Evolutionary conservation across 2,113 vertebrate species (phyloP).

Genomic region (Catharus minimus): DNA sequence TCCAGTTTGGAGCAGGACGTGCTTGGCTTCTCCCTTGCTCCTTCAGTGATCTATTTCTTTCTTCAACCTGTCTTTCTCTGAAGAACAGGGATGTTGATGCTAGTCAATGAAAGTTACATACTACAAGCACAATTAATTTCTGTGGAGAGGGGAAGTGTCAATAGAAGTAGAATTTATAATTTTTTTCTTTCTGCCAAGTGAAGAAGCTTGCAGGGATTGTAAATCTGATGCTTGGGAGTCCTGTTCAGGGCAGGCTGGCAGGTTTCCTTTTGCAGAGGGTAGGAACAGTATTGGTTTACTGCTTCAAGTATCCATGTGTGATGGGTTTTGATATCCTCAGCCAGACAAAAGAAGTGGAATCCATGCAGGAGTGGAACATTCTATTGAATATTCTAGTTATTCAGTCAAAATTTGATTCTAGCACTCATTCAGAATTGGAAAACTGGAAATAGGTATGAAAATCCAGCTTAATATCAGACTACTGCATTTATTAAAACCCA

Average conservation of each 20-base stretch:
- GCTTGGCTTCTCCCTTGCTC: slow-evolving; percentile 5
- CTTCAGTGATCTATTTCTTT: not conserved
- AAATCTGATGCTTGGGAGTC: not conserved
- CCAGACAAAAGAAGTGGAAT: not conserved
- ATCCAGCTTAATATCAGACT: not conserved
- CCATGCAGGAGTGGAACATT: not conserved
- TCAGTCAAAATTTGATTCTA: not conserved
- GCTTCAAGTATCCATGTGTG: slow-evolving; percentile 13
- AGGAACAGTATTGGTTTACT: slow-evolving; percentile 55
- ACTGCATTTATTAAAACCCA: not conserved
- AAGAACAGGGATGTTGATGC: not conserved
- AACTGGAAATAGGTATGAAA: not conserved
- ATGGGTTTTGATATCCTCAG: not conserved
- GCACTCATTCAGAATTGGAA: not conserved
- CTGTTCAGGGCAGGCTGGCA: slow-evolving; percentile 14
- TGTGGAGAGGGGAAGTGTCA: not conserved
- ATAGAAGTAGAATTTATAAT: not conserved
- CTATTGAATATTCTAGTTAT: not conserved
- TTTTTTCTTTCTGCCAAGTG: not conserved
- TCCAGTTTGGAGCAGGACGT: not conserved
- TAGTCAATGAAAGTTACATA: not conserved
- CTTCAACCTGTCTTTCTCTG: not conserved
- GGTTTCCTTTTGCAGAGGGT: slow-evolving; percentile 36
- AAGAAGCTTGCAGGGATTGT: not conserved
- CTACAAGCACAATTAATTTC: not conserved